Percentiles rank a stretch among this genome's conserved stretches.
Conservation (phyloP, 2,888 invertebrate genomes). For the Dusona sp. region DNA sequence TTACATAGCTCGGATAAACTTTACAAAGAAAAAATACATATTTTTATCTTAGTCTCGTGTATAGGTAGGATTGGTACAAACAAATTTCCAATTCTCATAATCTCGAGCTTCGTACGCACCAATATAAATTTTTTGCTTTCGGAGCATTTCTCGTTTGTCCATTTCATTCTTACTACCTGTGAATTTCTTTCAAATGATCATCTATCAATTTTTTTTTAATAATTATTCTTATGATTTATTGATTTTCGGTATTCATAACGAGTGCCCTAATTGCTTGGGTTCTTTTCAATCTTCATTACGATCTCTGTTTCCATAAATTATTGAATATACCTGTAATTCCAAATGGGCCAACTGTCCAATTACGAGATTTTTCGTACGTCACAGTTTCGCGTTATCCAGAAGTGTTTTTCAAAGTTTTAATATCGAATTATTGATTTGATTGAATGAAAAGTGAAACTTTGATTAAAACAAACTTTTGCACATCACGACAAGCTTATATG, state of each 20-base stretch:
- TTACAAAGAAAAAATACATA: not conserved
- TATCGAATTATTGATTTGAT: not conserved
- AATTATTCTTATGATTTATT: not conserved
- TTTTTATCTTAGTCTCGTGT: conserved; percentile 30
- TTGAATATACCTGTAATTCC: not conserved
- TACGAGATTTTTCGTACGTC: not conserved
- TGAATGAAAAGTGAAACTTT: not conserved
- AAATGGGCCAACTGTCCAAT: not conserved
- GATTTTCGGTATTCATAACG: not conserved
- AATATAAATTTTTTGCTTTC: conserved; percentile 23
- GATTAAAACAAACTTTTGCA: no score
- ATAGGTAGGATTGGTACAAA: conserved; percentile 26
- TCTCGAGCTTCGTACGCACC: conserved; percentile 52
- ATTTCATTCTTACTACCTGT: conserved; percentile 65
- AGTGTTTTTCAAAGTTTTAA: not conserved
- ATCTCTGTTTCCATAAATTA: not conserved
- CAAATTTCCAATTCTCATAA: conserved; percentile 34
- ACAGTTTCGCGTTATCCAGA: not conserved
- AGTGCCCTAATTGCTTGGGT: not conserved
- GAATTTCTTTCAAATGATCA: conserved; percentile 57
- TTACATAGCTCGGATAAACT: not conserved
- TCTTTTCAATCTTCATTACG: not conserved
- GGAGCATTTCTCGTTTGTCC: conserved; percentile 52
- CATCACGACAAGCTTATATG: no score
- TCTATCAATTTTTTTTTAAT: not conserved